Evolutionary conservation across 1,140 invertebrate species (phyloP).

Genomic region (Ladona fulva): DNA sequence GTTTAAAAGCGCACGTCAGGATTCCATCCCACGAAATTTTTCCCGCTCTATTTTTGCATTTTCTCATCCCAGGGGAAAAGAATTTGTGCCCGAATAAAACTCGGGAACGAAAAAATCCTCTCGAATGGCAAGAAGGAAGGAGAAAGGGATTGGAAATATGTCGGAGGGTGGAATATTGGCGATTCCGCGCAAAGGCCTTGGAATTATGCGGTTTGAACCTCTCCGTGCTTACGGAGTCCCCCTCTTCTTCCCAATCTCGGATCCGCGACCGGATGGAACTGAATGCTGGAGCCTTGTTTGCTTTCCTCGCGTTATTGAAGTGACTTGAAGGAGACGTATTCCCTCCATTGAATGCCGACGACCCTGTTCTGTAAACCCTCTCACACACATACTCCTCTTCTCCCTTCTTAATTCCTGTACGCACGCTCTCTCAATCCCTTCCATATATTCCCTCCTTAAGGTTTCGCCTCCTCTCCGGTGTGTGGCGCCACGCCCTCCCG

Average conservation of each 20-base stretch:
- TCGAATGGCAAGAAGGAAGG: neutral
- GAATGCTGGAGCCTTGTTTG: neutral
- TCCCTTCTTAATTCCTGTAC: neutral
- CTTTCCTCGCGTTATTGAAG: neutral
- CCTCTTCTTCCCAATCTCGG: no score
- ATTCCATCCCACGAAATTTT: no score
- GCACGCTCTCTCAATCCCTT: neutral
- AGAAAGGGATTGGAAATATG: neutral
- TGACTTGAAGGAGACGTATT: neutral
- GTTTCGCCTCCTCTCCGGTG: neutral
- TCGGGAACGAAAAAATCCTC: no score
- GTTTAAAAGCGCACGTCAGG: no score
- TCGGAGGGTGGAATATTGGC: no score
- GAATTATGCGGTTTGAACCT: no score
- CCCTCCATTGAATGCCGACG: neutral
- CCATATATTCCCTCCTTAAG: neutral
- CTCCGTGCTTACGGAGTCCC: no score
- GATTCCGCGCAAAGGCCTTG: no score
- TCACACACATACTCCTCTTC: neutral
- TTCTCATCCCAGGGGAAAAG: no score
- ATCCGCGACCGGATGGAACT: no score
- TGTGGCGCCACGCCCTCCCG: neutral
- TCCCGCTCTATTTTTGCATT: no score
- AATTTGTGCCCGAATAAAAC: no score
- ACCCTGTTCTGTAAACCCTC: neutral